phyloP scores from a whole-genome alignment of 2,113 vertebrate species.

The Phrynosoma blainvillii region DNA sequence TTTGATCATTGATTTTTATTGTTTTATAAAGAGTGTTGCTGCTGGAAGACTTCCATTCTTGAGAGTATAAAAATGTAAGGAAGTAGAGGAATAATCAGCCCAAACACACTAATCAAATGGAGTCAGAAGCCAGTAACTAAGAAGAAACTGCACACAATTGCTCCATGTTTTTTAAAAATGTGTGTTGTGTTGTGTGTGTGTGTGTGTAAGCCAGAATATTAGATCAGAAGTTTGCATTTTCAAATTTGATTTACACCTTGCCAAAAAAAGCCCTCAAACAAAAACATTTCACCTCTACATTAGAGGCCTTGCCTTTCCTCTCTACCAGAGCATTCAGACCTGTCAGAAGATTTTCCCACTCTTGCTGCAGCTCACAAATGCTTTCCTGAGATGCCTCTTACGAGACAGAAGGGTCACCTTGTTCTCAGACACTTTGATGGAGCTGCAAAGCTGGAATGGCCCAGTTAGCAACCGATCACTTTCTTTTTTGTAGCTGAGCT shows the following conservation, averaged over 20 bases:
- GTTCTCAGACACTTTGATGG: neutral
- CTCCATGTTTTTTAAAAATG: neutral
- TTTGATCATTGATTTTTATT: neutral
- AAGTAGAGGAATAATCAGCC: neutral
- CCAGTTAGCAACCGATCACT: neutral
- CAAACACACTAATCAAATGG: neutral
- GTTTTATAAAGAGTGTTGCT: neutral
- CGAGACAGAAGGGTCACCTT: constrained; percentile 22
- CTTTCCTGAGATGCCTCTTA: constrained; percentile 3
- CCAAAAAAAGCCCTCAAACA: neutral
- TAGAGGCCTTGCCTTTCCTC: neutral
- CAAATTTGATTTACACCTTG: neutral
- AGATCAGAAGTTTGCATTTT: neutral
- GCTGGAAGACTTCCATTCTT: neutral
- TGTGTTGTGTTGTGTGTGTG: neutral
- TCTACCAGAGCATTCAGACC: neutral
- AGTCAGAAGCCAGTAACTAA: neutral
- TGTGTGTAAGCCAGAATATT: neutral
- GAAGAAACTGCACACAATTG: neutral
- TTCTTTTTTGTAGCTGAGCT: neutral
- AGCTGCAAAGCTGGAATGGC: constrained; percentile 25
- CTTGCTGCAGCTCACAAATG: neutral
- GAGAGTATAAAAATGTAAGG: neutral
- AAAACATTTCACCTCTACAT: neutral
- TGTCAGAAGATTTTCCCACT: neutral